These are phyloP conservation scores for Acronicta alni DNA, from an alignment of 2,888 invertebrate species.

Conservation along the genomic window DNA sequence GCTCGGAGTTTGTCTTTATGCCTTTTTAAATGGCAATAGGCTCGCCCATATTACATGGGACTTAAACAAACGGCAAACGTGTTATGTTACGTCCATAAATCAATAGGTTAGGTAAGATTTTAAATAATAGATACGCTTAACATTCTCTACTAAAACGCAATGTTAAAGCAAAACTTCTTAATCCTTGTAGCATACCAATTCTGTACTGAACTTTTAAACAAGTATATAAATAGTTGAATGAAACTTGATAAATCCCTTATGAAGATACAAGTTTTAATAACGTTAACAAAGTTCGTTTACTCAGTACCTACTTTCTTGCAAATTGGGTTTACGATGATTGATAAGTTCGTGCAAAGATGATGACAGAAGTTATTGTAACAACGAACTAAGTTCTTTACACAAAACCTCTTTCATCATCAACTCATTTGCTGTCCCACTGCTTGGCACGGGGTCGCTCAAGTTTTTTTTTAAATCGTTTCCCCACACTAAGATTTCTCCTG, in stretches of 20 bases:
- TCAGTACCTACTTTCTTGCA: neutral
- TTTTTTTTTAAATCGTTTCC: no score
- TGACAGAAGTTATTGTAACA: neutral
- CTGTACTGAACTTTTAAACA: neutral
- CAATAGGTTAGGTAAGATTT: no score
- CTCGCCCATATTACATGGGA: no score
- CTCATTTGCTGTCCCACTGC: no score
- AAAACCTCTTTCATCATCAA: no score
- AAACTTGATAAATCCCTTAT: slow-evolving; percentile 1
- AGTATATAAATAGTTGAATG: neutral
- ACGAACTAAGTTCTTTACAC: neutral
- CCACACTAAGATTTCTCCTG: no score
- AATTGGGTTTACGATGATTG: slow-evolving; percentile 1
- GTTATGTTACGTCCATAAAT: no score
- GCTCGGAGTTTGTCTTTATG: no score
- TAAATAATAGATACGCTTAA: no score
- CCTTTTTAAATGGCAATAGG: no score
- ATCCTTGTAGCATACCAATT: neutral
- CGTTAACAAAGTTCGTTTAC: slow-evolving; percentile 1
- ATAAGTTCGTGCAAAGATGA: neutral
- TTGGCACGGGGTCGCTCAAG: no score
- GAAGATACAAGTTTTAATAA: slow-evolving; percentile 2
- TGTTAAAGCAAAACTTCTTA: neutral
- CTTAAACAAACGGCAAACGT: no score
- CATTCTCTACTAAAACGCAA: neutral